phyloP scores from a whole-genome alignment of 2,888 invertebrate species.

The Morpho achilles region DNA sequence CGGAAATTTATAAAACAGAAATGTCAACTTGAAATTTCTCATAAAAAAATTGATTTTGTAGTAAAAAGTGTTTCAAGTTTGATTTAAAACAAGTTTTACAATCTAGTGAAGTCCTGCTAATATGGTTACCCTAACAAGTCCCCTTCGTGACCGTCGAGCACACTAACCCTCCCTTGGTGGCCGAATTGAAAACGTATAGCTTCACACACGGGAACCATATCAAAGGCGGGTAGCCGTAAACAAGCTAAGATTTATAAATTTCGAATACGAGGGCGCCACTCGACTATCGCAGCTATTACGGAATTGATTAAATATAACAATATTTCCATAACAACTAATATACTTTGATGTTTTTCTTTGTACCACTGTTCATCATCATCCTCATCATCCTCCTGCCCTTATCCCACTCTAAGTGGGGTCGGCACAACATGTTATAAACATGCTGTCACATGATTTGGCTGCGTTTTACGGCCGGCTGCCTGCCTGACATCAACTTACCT shows the following conservation, averaged over 20 bases:
- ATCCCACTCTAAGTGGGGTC: too few relatives aligned
- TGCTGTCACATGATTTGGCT: too few relatives aligned
- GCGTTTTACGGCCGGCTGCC: too few relatives aligned
- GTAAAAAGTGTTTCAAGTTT: too few relatives aligned
- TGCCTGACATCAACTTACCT: too few relatives aligned
- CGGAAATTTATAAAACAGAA: too few relatives aligned
- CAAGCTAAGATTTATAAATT: conserved; percentile 48
- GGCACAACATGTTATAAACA: too few relatives aligned
- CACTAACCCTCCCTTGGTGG: conserved; percentile 43
- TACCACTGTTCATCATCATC: too few relatives aligned
- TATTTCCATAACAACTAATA: conserved; percentile 15
- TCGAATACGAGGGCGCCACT: conserved; percentile 27
- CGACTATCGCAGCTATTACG: conserved; percentile 21
- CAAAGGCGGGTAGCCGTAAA: conserved; percentile 40
- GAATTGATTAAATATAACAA: conserved; percentile 34
- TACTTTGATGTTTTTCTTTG: not conserved
- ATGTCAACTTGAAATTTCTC: too few relatives aligned
- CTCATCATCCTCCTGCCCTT: too few relatives aligned
- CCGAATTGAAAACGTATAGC: conserved; percentile 59
- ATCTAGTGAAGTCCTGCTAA: not conserved
- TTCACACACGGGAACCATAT: conserved; percentile 36
- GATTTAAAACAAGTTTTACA: too few relatives aligned
- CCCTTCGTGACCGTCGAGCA: conserved; percentile 42
- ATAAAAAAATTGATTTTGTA: too few relatives aligned
- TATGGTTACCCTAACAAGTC: conserved; percentile 27